Conservation (phyloP, 2,888 invertebrate species). For the Anoplius nigerrimus region DNA sequence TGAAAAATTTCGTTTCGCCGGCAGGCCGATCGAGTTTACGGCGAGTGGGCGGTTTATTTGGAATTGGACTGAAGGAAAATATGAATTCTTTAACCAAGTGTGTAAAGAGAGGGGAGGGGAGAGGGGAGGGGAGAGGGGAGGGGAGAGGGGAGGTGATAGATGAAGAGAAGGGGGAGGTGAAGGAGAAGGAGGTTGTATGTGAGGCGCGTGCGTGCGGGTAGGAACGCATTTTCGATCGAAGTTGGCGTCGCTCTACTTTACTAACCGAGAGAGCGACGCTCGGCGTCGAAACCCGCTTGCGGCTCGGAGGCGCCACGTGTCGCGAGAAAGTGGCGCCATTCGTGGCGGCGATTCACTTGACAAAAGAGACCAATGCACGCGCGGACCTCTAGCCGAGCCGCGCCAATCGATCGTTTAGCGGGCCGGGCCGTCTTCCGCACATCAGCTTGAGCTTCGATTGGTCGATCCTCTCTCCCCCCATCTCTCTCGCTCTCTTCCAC, state of each 20-base stretch:
- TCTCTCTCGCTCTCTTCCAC: constrained; percentile 1
- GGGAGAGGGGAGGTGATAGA: too few species aligned
- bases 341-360: background rate
- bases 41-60: too few species aligned
- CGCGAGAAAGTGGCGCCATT: constrained; percentile 48
- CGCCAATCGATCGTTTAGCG: constrained; percentile 1
- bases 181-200: background rate
- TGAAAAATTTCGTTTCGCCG: too few species aligned
- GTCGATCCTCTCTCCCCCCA: background rate
- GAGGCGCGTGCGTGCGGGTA: background rate
- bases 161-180: background rate
- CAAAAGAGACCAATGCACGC: constrained; percentile 2
- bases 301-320: constrained; percentile 19
- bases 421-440: too few species aligned
- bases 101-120: too few species aligned
- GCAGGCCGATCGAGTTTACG: too few species aligned
- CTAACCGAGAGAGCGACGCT: constrained; percentile 40
- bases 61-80: too few species aligned
- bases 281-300: background rate
- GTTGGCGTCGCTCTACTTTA: constrained; percentile 37
- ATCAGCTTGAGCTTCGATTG: too few species aligned
- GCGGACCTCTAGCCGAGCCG: constrained; percentile 4
- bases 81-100: too few species aligned
- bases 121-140: too few species aligned
- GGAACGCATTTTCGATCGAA: background rate